phyloP scores from a whole-genome alignment of 2,888 invertebrate genomes.

The Lithophane leautieri region DNA sequence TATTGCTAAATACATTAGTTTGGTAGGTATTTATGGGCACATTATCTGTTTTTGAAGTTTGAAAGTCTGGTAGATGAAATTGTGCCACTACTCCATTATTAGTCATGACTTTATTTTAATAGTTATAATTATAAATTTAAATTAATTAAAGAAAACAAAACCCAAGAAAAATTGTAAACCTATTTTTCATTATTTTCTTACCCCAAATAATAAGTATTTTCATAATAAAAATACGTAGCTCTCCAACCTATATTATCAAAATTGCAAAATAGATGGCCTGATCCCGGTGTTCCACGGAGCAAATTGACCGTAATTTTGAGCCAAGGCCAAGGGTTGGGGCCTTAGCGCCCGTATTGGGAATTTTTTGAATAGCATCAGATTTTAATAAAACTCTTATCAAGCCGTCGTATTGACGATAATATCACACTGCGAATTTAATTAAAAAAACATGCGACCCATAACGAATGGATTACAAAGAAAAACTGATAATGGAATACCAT shows the following conservation, averaged over 20 bases:
- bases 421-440: conserved; percentile 30
- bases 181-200: no score
- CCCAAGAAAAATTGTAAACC: no score
- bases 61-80: neutral
- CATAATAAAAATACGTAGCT: neutral
- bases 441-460: conserved; percentile 28
- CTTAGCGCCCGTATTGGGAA: conserved; percentile 14
- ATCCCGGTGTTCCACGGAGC: conserved; percentile 17
- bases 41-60: neutral
- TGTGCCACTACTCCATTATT: neutral
- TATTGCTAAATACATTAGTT: neutral
- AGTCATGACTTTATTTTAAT: neutral
- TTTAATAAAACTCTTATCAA: conserved; percentile 51
- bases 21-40: neutral
- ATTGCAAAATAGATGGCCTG: conserved; percentile 26
- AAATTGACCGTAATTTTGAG: conserved; percentile 40
- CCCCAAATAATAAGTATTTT: neutral
- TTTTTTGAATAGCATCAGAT: conserved; percentile 31
- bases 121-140: neutral
- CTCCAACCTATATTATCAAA: conserved; percentile 11
- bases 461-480: conserved; percentile 24
- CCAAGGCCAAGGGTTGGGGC: conserved; percentile 28
- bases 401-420: conserved; percentile 14
- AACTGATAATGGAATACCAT: conserved; percentile 16
- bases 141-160: no score